Conservation (phyloP, 2,888 invertebrate species). For the Mermis nigrescens region DNA sequence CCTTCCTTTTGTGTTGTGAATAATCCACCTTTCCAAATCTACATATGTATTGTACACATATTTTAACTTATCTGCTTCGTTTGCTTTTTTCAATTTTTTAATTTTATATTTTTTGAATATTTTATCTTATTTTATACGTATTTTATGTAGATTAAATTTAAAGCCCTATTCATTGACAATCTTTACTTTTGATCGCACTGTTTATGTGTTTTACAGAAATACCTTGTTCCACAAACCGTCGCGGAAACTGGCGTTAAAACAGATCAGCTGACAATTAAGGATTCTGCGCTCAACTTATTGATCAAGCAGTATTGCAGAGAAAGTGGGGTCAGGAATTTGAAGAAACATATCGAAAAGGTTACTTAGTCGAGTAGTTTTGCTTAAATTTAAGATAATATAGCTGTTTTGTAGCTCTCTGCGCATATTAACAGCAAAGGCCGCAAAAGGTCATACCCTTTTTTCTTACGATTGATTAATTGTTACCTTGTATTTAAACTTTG, state of each 20-base stretch:
- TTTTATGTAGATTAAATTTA: not conserved
- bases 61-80: too few relatives aligned
- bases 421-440: too few relatives aligned
- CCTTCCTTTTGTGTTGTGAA: too few relatives aligned
- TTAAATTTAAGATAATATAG: too few relatives aligned
- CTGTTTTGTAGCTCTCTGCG: too few relatives aligned
- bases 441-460: too few relatives aligned
- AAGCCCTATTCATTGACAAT: not conserved
- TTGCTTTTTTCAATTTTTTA: too few relatives aligned
- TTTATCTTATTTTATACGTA: not conserved
- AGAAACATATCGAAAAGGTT: constrained; percentile 97
- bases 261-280: constrained; percentile 49
- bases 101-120: not conserved
- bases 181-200: not conserved
- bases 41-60: too few relatives aligned
- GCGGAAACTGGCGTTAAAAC: constrained; percentile 57
- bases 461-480: too few relatives aligned
- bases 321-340: constrained; percentile 86
- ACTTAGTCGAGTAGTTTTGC: too few relatives aligned
- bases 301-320: constrained; percentile 87
- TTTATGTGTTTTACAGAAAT: constrained; percentile 44
- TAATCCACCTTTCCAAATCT: too few relatives aligned
- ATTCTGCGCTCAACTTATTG: constrained; percentile 53
- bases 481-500: too few relatives aligned
- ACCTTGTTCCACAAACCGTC: constrained; percentile 78